phyloP scores from a whole-genome alignment of 2,888 invertebrate genomes.

The Congeria kusceri region DNA sequence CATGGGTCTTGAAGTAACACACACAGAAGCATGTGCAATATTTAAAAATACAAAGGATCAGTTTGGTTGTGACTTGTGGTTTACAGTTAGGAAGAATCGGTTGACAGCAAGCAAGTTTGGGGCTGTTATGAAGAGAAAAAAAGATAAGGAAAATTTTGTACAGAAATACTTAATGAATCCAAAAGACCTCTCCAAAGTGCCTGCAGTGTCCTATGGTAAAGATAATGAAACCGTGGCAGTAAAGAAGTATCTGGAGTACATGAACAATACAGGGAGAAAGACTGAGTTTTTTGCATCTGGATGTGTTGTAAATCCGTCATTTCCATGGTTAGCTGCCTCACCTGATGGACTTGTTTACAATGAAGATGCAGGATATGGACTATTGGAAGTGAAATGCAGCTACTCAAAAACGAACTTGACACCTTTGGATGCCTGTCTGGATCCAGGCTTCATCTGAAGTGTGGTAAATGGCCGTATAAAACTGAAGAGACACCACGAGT shows the following conservation, averaged over 20 bases:
- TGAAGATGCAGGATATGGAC: constrained; percentile 30
- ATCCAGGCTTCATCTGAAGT: constrained; percentile 5
- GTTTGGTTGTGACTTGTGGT: neutral
- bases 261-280: constrained; percentile 1
- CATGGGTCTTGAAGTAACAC: neutral
- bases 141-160: constrained; percentile 16
- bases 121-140: constrained; percentile 3
- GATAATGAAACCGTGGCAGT: neutral
- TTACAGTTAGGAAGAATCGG: constrained; percentile 2
- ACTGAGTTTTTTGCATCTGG: constrained; percentile 42
- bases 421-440: constrained; percentile 25
- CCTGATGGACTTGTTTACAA: constrained; percentile 44
- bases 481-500: constrained; percentile 36
- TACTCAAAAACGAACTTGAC: constrained; percentile 43
- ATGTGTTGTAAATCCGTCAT: constrained; percentile 29
- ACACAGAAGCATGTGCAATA: neutral
- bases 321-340: constrained; percentile 52
- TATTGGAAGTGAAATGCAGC: constrained; percentile 56
- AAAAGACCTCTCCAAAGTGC: neutral
- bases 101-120: constrained; percentile 24
- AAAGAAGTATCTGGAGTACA: constrained; percentile 5
- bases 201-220: constrained; percentile 1
- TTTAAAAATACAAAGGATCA: neutral
- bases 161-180: neutral
- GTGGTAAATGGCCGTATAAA: neutral